Base-by-base conservation (phyloP, 2,113 vertebrate genomes). In the Pterocles burchelli region DNA sequence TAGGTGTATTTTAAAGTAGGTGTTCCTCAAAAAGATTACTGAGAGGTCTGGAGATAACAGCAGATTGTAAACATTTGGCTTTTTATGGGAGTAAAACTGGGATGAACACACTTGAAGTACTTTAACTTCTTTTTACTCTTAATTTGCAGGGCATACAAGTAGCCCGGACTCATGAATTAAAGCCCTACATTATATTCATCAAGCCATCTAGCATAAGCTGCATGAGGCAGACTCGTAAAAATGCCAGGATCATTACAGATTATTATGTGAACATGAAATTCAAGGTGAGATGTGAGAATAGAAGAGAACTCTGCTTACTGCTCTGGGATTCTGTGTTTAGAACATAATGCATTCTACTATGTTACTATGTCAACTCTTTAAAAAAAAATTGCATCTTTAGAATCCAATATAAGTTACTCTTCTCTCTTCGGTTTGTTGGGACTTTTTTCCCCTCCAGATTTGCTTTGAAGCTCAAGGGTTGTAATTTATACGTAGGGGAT, bases 101-200 rank as follows among this genome's bases (percentile, higher is more conserved):
- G 13, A 73, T 65, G 33, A 78, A 58, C 72, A 38, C 12, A 46
- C 31, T 51, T 71, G 41, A 76, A 90, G 66, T 57, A 41, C 21
- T 90, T 79, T 3, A 85, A 43, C 5, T 61, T 68, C 10, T 28
- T 81, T 80, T 63, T 58, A 43, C 26, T 57, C 31, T 87, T 75
- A 25, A 34, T 85, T 68, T 91, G 43, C 90, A 99, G 99, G 98
- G 97, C 76, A 98, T 99, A 88, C 98, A 98, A 52, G 85, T 98
- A 72, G 98, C 99, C 91, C 98, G 99, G 96, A 99, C 98, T 9
- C 98, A 98, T 26, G 98, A 99, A 54, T 97, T 99, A 95, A 99
- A 98, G 92, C 99, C 98, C 71, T 99, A 98, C 92, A 67, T 99
- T 88, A 98, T 99, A 97, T 99, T 99, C 65, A 98, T 99, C 95